These are phyloP conservation scores for Chloropsis cyanopogon DNA, from an alignment of 2,113 vertebrate species.

Conservation along the genomic window DNA sequence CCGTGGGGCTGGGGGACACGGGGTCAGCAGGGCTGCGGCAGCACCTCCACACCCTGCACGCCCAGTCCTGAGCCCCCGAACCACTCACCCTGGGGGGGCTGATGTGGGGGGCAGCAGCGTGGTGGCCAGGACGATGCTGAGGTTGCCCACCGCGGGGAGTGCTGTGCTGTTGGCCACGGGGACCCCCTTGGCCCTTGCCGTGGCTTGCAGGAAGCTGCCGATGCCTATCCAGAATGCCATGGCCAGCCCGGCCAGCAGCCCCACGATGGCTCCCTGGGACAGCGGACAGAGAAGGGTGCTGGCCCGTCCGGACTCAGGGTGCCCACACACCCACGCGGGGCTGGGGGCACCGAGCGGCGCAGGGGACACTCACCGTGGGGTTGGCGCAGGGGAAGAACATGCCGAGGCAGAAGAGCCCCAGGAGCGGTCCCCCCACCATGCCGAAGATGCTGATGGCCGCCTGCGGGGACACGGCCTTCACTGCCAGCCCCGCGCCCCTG, in stretches of 20 bases:
- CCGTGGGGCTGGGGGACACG: conserved; percentile 65
- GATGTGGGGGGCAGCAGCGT: conserved; percentile 32
- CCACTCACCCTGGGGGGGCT: conserved; percentile 64
- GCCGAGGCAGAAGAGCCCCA: conserved; percentile 92
- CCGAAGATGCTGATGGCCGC: conserved; percentile 97
- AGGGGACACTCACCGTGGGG: conserved; percentile 78
- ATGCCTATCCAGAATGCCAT: conserved; percentile 98
- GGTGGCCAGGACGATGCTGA: conserved; percentile 66
- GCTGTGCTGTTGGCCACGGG: conserved; percentile 49
- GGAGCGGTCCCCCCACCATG: conserved; percentile 92
- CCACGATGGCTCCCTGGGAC: conserved; percentile 82
- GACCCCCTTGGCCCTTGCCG: background rate
- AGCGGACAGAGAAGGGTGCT: background rate
- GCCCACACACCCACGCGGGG: rapidly evolving
- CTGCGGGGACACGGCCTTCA: conserved; percentile 48
- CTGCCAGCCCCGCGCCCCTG: rapidly evolving
- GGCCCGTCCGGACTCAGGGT: rapidly evolving
- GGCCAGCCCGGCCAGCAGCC: conserved; percentile 80
- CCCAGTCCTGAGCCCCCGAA: rapidly evolving
- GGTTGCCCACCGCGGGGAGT: conserved; percentile 56
- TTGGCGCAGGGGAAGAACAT: conserved; percentile 97
- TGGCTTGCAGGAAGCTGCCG: conserved; percentile 74
- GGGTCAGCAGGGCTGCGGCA: background rate
- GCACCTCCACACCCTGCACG: background rate
- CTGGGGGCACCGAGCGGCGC: background rate